phyloP scores from a whole-genome alignment of 2,888 invertebrate genomes.

The Cantharis rustica region DNA sequence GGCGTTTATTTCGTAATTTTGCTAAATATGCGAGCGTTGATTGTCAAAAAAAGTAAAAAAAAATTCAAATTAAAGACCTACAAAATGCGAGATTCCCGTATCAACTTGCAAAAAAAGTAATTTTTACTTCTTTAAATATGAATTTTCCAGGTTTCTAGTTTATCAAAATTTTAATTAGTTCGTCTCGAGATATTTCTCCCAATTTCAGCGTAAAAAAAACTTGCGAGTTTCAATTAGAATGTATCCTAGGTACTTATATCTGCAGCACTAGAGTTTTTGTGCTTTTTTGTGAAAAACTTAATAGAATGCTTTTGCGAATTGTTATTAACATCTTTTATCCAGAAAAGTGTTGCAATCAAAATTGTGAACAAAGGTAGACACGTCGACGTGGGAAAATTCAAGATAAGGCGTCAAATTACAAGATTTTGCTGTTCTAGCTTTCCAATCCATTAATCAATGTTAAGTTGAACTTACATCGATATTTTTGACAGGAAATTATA shows the following conservation, averaged over 20 bases:
- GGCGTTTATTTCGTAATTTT: no score
- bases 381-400: not conserved
- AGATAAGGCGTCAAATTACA: conserved; percentile 6
- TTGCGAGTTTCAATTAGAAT: no score
- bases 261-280: not conserved
- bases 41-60: not conserved
- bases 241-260: no score
- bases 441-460: conserved; percentile 18
- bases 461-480: conserved; percentile 21
- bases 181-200: no score
- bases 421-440: conserved; percentile 19
- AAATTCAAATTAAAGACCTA: not conserved
- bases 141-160: not conserved
- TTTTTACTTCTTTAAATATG: not conserved
- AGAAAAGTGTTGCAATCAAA: not conserved
- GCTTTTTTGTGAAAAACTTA: not conserved
- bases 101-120: not conserved
- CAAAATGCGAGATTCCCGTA: no score
- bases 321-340: not conserved
- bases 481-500: conserved; percentile 23
- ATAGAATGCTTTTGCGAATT: not conserved
- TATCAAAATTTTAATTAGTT: not conserved
- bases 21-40: no score
- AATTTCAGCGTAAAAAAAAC: no score
- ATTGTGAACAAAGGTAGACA: not conserved